These are phyloP conservation scores for Dendrocincla tyrannina DNA, from an alignment of 2,797 vertebrate genomes.

Conservation along the genomic window DNA sequence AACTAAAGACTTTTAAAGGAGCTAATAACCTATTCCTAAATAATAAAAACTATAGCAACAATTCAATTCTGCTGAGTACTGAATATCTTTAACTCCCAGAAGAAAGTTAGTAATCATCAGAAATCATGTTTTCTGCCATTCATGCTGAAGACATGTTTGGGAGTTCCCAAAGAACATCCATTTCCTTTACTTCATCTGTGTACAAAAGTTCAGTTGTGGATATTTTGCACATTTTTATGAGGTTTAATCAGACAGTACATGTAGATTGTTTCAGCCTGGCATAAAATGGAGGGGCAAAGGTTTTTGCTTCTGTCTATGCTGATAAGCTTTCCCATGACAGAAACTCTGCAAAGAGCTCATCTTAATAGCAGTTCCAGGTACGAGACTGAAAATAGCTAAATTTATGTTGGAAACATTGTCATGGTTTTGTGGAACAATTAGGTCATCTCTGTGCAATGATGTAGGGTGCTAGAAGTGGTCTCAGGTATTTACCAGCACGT, in stretches of 20 bases:
- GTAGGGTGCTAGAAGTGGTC: neutral
- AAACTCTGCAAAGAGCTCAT: neutral
- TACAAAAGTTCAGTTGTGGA: neutral
- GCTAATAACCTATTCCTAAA: neutral
- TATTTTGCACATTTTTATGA: neutral
- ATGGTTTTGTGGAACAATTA: neutral
- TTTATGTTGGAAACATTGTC: neutral
- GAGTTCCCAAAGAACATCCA: neutral
- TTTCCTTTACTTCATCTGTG: neutral
- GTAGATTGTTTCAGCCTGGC: neutral
- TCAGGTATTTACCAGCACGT: neutral
- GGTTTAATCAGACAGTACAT: neutral
- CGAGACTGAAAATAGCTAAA: neutral
- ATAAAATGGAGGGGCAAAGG: neutral
- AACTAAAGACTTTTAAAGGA: neutral
- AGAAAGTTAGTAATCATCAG: neutral
- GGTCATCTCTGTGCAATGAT: neutral
- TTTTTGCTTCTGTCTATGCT: neutral
- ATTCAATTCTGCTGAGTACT: neutral
- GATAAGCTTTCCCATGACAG: neutral
- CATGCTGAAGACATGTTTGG: neutral
- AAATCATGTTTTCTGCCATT: neutral
- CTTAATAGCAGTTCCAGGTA: neutral
- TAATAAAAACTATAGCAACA: neutral
- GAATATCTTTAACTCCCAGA: neutral